These are phyloP conservation scores for Parapristionchus giblindavisi DNA, from an alignment of 2,888 invertebrate species.

Conservation along the genomic window DNA sequence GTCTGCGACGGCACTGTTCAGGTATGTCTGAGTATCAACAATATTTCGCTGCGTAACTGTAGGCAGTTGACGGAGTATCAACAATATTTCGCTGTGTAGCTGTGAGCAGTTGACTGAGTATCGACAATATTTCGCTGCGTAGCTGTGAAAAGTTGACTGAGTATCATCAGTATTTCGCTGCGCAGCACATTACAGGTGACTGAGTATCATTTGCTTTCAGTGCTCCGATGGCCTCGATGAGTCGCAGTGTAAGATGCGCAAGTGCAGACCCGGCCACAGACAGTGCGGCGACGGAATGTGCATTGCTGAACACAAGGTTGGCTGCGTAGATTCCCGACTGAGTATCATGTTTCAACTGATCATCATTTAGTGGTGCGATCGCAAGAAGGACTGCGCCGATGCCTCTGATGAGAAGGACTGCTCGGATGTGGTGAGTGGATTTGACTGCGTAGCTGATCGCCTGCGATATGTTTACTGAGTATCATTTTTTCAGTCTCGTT, in stretches of 20 bases:
- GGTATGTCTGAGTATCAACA: not conserved
- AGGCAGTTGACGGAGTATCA: not conserved
- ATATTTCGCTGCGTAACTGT: slow-evolving; percentile 77
- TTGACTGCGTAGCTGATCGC: too few relatives aligned
- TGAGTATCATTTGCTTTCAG: slow-evolving; percentile 70
- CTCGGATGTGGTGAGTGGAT: slow-evolving; percentile 51
- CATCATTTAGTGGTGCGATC: slow-evolving; percentile 57
- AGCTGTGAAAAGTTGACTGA: slow-evolving; percentile 73
- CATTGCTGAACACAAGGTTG: slow-evolving; percentile 63
- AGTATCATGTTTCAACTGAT: not conserved
- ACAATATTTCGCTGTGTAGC: not conserved
- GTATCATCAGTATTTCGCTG: not conserved
- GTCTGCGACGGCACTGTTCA: slow-evolving; percentile 87
- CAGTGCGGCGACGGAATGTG: slow-evolving; percentile 60
- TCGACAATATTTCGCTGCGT: slow-evolving; percentile 78
- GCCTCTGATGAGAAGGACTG: slow-evolving; percentile 66
- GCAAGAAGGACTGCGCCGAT: slow-evolving; percentile 66
- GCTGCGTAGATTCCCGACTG: not conserved
- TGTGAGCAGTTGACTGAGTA: not conserved
- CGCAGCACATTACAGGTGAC: too few relatives aligned
- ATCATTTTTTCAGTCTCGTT: slow-evolving; percentile 59
- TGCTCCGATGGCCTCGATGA: slow-evolving; percentile 93
- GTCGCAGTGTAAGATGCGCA: slow-evolving; percentile 58
- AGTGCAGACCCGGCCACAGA: slow-evolving; percentile 60
- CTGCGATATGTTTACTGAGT: too few relatives aligned